Evolutionary conservation across 2,113 vertebrate species (phyloP).

Genomic region (Sorex araneus): DNA sequence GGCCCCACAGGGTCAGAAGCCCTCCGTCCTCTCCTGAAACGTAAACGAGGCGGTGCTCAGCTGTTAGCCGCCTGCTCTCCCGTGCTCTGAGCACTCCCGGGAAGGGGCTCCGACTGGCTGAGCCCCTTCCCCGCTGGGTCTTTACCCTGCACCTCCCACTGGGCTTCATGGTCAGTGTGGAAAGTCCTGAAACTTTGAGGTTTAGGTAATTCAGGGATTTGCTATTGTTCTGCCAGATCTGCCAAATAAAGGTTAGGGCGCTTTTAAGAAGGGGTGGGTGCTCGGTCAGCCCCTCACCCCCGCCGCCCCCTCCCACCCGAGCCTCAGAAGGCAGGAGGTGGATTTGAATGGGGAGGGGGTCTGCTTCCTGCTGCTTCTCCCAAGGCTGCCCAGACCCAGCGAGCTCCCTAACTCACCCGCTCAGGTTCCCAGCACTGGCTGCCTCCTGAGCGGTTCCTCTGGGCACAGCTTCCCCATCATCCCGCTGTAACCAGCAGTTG

Average conservation of each 20-base stretch:
- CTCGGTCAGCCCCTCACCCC: too few species aligned
- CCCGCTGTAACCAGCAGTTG: too few species aligned
- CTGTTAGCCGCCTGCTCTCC: neutral
- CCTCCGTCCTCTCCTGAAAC: neutral
- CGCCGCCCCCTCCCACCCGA: neutral
- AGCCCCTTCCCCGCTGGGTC: neutral
- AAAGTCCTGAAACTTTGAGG: neutral
- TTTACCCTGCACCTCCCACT: neutral
- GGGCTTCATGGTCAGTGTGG: conserved; percentile 10
- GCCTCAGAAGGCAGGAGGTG: neutral
- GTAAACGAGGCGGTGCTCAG: neutral
- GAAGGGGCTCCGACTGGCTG: neutral
- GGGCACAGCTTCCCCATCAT: too few species aligned
- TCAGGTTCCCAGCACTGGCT: neutral
- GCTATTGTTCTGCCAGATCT: conserved; percentile 16
- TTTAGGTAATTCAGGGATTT: neutral
- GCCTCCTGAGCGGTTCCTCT: too few species aligned
- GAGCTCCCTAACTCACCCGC: too few species aligned
- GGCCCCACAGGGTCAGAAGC: neutral
- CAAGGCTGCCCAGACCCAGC: too few species aligned
- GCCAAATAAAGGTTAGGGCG: neutral
- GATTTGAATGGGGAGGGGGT: too few species aligned
- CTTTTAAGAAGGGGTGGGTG: neutral
- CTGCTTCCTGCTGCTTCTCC: too few species aligned
- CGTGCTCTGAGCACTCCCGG: too few species aligned